Evolutionary conservation across 1,140 invertebrate genomes (phyloP).

Genomic region (Rhopalosiphum padi): DNA sequence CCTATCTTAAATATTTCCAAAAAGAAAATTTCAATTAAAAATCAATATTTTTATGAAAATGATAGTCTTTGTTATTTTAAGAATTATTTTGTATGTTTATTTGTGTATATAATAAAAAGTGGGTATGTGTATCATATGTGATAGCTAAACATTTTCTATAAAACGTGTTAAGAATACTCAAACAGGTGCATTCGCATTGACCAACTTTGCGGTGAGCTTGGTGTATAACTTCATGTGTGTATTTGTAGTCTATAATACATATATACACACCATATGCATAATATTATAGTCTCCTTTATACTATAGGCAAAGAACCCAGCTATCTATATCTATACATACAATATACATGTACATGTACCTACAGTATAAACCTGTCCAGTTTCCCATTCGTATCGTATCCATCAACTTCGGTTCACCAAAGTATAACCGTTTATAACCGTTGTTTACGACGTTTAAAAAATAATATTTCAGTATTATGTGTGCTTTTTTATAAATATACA

Average conservation of each 20-base stretch:
- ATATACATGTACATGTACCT: not conserved
- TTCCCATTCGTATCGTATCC: constrained; percentile 3
- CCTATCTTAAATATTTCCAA: not conserved
- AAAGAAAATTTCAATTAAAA: not conserved
- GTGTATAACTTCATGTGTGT: not conserved
- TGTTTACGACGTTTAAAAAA: constrained; percentile 25
- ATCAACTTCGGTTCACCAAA: constrained; percentile 45
- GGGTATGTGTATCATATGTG: not conserved
- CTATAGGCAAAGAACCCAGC: not conserved
- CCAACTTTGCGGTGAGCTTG: not conserved
- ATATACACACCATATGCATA: not conserved
- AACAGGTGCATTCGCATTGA: not conserved
- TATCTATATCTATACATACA: not conserved
- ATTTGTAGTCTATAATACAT: not conserved
- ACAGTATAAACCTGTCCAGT: constrained; percentile 40
- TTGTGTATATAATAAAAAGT: too few species aligned
- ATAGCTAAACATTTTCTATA: not conserved
- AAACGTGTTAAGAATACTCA: not conserved
- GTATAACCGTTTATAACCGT: constrained; percentile 45
- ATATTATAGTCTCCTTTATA: not conserved
- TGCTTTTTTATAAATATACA: not conserved
- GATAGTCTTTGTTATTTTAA: not conserved
- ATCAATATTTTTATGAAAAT: not conserved
- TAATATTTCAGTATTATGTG: constrained; percentile 15
- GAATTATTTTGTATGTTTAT: not conserved